Evolutionary conservation across 2,888 invertebrate genomes (phyloP), one percentile per base, ranked within the genome.

Genomic region (Bellardia bayeri): DNA sequence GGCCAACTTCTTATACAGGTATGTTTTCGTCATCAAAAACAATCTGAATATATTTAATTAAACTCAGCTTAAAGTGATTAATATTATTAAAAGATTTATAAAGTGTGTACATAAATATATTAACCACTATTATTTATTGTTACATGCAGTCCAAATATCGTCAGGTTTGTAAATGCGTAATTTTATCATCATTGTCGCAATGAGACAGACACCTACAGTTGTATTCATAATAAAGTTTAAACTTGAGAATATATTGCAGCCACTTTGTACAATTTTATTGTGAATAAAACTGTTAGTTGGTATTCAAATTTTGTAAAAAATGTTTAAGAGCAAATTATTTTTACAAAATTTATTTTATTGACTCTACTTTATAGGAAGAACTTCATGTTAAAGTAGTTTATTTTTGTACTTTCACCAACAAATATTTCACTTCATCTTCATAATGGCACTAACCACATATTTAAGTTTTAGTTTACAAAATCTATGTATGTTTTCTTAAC

Each of bases 1-100:
- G 99, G 99, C 88, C 98, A 99, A 94, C 95, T 99, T 91, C 95
- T 99, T 78, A 99, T 99, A 92, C 97, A 98, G 96, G 99, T 99
- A 94, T 95, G 95, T 93, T 37, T 42, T 78, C 64, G 13, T 49
- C 5, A 37, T 42, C 40, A 61, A 11, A 1, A 23, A 23, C 23
- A 23, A 23, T 23, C 1, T 23, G 23, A 23, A 23, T 23, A 23
- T 33, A 8, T 9, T 63, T 14, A 16, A 40, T 16, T 7, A 13
- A 40, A 5, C 33, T 66, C 16, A 30, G 6, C 5, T 49, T 16
- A n/a, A 56, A 56, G 37, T 9, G 40, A 3, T 11, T 72, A 42
- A 54, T 37, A 40, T 33, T 45, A 9, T 45, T 42, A 33, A 40
- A 13, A 16, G 37, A 78, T 13, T 16, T 61, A 78, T 56, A 75